Base-by-base conservation (phyloP, 2,113 vertebrate species). In the Romanogobio albipinnatus region DNA sequence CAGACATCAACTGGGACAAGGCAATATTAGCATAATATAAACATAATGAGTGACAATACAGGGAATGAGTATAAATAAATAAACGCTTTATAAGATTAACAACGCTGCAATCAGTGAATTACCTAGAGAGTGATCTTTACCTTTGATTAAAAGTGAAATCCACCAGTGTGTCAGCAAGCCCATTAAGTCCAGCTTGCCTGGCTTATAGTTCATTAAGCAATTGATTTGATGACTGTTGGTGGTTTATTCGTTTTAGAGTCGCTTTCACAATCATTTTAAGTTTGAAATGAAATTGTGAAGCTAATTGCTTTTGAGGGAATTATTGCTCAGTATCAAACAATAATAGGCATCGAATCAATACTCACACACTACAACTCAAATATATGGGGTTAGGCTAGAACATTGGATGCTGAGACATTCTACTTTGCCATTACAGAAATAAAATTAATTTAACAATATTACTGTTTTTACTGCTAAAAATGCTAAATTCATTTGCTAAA, bases 21-120 rank as follows among this genome's bases (percentile, higher is more conserved):
- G 9, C 70, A n/a, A 75, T 17, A 81, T 85, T 86, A 89, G 71
- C 88, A 88, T 90, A 86, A 85, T 85, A 47, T 29, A 85, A 83
- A 86, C 68, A 64, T 80, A 86, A 68, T 64, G 82, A 86, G 43
- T 79, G 49, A 87, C 79, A 87, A 62, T 77, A 39, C 11, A 75
- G 24, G 53, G 71, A 24, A 45, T 36, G 53, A n/a, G 43, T 74
- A 68, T 62, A 74, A 15, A n/a, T 22, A 59, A 61, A 45, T 81
- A 76, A 39, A 77, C 68, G 66, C 76, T 80, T 86, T 6, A 84
- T 61, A 53, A 82, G 64, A 84, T 81, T n/a, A 81, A 51, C 59
- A 76, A 76, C 81, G 76, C 49, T 75, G 66, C 66, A 66, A 66
- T 76, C 76, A 76, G 19, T 7, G 39, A 33, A 70, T 81, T 61